Percentiles rank a stretch among this genome's conserved stretches.
phyloP scores from a whole-genome alignment of 2,797 vertebrate species.

The Pipistrellus pipistrellus region DNA sequence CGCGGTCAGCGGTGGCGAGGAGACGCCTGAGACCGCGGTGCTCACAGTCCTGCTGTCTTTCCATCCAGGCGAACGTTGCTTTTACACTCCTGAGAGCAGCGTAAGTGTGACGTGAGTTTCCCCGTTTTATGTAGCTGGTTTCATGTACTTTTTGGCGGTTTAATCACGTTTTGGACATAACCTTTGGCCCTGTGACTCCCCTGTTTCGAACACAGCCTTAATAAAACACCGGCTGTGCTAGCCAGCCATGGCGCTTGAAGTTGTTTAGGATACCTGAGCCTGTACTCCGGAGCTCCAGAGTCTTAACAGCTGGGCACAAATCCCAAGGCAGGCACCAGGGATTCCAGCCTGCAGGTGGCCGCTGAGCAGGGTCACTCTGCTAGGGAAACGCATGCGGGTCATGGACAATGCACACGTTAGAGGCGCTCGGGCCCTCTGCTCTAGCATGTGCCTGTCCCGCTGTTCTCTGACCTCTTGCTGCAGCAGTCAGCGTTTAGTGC shows the following conservation, averaged over 20 bases:
- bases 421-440: background rate
- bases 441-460: background rate
- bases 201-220: background rate
- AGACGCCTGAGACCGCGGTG: rapidly evolving
- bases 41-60: background rate
- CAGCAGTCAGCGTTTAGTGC: background rate
- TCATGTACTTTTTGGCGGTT: background rate
- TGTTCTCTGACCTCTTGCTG: background rate
- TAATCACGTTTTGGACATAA: background rate
- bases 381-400: too few species aligned
- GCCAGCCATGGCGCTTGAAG: background rate
- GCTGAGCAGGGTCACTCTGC: background rate
- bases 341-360: background rate
- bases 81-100: background rate
- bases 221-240: background rate
- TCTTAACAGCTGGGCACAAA: background rate
- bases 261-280: background rate
- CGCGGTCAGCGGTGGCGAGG: rapidly evolving
- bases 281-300: background rate
- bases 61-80: background rate
- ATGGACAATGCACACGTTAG: background rate
- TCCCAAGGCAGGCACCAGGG: background rate
- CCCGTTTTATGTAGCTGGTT: background rate
- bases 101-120: background rate
- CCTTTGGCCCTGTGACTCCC: background rate